Percentiles rank a stretch among this genome's conserved stretches.
Evolutionary conservation across 1,140 invertebrate genomes (phyloP).

Genomic region (Drosophila willistoni): DNA sequence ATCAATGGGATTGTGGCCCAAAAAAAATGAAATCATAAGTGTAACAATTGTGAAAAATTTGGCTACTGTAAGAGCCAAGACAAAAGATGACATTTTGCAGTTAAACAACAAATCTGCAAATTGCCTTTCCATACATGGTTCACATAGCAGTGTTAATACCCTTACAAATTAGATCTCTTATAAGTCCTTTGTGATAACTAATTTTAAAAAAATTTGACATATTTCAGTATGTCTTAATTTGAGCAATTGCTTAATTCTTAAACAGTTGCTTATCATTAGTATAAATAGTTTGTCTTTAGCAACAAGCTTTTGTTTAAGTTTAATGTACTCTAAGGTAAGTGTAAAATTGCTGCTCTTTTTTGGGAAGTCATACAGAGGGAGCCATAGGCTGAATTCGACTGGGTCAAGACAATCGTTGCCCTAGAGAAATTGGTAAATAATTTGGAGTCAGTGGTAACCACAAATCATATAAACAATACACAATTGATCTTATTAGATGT

Average conservation of each 20-base stretch:
- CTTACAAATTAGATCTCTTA: background rate
- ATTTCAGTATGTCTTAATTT: no score
- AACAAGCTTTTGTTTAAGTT: background rate
- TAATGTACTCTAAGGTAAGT: background rate
- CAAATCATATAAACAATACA: conserved; percentile 73
- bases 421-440: conserved; percentile 62
- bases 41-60: conserved; percentile 63
- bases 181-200: no score
- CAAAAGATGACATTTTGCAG: conserved; percentile 64
- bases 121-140: background rate
- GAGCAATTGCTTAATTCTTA: no score
- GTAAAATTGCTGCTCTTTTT: conserved; percentile 35
- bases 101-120: background rate
- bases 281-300: no score
- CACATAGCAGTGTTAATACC: background rate
- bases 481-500: conserved; percentile 67
- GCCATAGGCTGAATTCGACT: conserved; percentile 22
- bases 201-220: no score
- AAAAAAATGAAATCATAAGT: conserved; percentile 17
- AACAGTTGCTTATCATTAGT: no score
- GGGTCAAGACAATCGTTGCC: conserved; percentile 56
- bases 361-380: conserved; percentile 61
- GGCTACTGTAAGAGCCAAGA: conserved; percentile 50
- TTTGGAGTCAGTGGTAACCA: conserved; percentile 51
- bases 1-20: conserved; percentile 61